A percentile compares a stretch with the other conserved stretches of the same genome.
Conservation (phyloP, 2,113 vertebrate genomes). For the Hippolais icterina region DNA sequence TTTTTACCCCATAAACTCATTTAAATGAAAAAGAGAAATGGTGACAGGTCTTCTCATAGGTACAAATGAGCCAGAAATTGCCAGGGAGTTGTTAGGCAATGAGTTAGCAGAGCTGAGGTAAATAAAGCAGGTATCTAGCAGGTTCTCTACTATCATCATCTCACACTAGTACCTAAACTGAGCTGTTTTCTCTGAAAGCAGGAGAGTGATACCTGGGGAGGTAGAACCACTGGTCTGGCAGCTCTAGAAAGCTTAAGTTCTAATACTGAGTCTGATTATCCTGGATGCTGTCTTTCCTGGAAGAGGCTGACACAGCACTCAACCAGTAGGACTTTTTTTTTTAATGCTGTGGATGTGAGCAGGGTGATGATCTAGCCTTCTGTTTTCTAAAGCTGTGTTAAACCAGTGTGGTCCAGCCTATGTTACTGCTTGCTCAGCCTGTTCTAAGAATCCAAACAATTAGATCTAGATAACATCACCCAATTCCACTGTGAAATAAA, state of each 20-base stretch:
- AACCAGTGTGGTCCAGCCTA: background rate
- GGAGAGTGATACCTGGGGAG: background rate
- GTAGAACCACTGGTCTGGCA: background rate
- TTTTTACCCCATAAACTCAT: background rate
- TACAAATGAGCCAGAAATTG: background rate
- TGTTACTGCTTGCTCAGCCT: conserved; percentile 23
- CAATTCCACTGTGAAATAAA: conserved; percentile 38
- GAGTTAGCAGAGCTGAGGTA: background rate
- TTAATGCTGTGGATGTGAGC: background rate
- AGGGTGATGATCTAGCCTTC: background rate
- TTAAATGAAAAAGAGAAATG: background rate
- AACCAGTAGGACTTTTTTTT: background rate
- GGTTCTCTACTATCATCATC: background rate
- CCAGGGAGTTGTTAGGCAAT: background rate
- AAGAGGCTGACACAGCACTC: background rate
- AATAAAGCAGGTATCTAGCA: background rate
- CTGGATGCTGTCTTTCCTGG: background rate
- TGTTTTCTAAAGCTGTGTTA: conserved; percentile 28
- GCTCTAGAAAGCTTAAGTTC: background rate
- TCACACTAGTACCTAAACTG: background rate
- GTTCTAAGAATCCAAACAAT: background rate
- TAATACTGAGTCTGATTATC: background rate
- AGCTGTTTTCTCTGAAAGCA: background rate
- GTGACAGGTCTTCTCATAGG: background rate
- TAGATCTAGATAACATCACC: background rate